A percentile compares a stretch with the other conserved stretches of the same genome.
phyloP scores from a whole-genome alignment of 2,888 invertebrate genomes.

The Cerastis rubricosa region DNA sequence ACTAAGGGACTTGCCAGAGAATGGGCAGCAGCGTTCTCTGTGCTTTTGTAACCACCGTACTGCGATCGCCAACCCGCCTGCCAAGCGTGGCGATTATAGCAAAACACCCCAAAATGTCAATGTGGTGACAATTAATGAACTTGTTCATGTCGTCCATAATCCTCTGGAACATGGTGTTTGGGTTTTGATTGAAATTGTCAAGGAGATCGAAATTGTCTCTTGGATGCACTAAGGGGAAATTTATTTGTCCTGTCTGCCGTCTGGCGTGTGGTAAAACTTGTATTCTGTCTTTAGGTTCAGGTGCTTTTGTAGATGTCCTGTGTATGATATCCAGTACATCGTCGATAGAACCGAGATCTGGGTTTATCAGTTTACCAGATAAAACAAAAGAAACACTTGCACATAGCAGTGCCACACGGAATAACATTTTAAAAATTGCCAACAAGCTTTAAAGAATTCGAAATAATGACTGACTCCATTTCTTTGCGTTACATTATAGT shows the following conservation, averaged over 20 bases:
- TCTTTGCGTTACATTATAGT: neutral
- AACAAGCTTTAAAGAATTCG: constrained; percentile 5
- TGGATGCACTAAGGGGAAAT: constrained; percentile 14
- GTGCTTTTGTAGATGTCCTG: constrained; percentile 8
- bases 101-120: too few species aligned
- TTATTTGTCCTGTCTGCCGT: neutral
- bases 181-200: neutral
- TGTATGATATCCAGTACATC: constrained; percentile 55
- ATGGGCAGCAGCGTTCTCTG: too few species aligned
- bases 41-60: too few species aligned
- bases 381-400: constrained; percentile 21
- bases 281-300: constrained; percentile 10
- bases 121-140: too few species aligned
- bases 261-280: neutral
- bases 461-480: constrained; percentile 31
- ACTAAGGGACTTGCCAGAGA: too few species aligned
- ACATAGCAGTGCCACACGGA: constrained; percentile 22
- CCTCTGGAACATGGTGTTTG: constrained; percentile 11
- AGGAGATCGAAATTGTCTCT: constrained; percentile 10
- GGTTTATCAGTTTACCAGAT: constrained; percentile 24
- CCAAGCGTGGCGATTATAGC: too few species aligned
- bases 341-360: constrained; percentile 52
- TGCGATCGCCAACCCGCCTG: too few species aligned
- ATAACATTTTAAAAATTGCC: constrained; percentile 37
- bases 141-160: constrained; percentile 22